Evolutionary conservation across 2,113 vertebrate genomes (phyloP), one percentile per base, ranked within the genome.

Genomic region (Lanius ludovicianus): DNA sequence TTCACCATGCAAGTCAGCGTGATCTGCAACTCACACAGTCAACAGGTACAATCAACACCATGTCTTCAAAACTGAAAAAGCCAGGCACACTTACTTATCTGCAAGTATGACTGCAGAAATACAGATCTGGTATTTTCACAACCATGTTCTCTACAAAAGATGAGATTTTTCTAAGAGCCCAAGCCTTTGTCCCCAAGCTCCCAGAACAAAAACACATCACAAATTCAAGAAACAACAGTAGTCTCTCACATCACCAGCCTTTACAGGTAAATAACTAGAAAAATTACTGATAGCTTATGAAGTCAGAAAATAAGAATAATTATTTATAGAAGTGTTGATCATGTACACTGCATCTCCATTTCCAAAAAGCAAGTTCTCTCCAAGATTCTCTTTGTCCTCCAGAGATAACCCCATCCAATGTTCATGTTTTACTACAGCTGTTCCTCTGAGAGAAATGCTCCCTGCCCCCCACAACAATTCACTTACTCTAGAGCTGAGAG

Each of bases 1-100:
- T 98, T 98, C 75, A 99, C 99, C 97, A 99, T 98, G 39, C 99
- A 99, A 19, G 98, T 99, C 57, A 99, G 98, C 0, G 98, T 98
- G 7, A 98, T 99, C 99, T 99, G 95, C 53, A 92, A 28, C 50
- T 31, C 80, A 81, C 46, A 88, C 70, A 63, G 12, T 1, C 53
- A 62, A 68, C 53, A 73, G 30, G 4, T 7, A 63, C 23, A 25
- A 16, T 62, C 57, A 83, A 19, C 10, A 71, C 22, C 44, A 25
- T 0, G 22, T 7, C 59, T 70, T 73, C 60, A 33, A 47, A 59
- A 10, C 15, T 7, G 39, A 42, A 47, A 64, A 9, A 71, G 67
- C 6, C 35, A 73, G 17, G 57, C 10, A 53, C 14, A 11, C 30
- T 35, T 0, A 1, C 31, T 49, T 39, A 27, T n/a, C n/a, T 55